Percentiles rank a stretch among this genome's conserved stretches.
Evolutionary conservation across 2,888 invertebrate genomes (phyloP).

Genomic region (Dolomedes plantarius): DNA sequence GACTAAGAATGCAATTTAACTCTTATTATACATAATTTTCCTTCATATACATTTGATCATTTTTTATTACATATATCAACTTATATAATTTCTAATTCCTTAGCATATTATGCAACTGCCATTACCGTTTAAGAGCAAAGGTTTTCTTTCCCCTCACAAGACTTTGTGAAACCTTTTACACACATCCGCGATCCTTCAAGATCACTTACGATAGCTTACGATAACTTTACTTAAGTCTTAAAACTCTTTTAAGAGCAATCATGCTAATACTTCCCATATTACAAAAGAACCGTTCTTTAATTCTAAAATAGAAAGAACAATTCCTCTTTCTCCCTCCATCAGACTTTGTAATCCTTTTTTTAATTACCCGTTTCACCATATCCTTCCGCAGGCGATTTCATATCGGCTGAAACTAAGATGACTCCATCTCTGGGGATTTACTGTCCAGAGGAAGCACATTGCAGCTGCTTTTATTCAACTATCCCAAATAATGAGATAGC

Average conservation of each 20-base stretch:
- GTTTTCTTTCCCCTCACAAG: too few species aligned
- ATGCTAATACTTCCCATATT: not conserved
- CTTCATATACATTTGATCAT: too few species aligned
- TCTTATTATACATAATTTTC: too few species aligned
- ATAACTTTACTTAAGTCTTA: too few species aligned
- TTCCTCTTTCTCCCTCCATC: not conserved
- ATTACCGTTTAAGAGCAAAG: too few species aligned
- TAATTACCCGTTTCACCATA: not conserved
- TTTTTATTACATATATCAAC: too few species aligned
- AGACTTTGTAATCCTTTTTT: not conserved
- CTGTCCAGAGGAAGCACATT: not conserved
- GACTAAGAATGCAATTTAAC: too few species aligned
- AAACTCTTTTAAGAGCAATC: not conserved
- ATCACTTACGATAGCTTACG: not conserved
- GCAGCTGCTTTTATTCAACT: not conserved
- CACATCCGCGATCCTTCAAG: not conserved
- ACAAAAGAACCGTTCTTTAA: not conserved
- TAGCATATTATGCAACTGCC: too few species aligned
- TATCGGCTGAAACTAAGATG: not conserved
- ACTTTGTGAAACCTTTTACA: too few species aligned
- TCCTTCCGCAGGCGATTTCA: not conserved
- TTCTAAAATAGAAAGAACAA: not conserved
- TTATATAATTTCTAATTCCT: too few species aligned
- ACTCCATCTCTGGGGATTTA: not conserved
- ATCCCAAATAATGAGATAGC: conserved; percentile 25